Base-by-base conservation (phyloP, 2,888 invertebrate species). In the Hypselothyrea guttata region DNA sequence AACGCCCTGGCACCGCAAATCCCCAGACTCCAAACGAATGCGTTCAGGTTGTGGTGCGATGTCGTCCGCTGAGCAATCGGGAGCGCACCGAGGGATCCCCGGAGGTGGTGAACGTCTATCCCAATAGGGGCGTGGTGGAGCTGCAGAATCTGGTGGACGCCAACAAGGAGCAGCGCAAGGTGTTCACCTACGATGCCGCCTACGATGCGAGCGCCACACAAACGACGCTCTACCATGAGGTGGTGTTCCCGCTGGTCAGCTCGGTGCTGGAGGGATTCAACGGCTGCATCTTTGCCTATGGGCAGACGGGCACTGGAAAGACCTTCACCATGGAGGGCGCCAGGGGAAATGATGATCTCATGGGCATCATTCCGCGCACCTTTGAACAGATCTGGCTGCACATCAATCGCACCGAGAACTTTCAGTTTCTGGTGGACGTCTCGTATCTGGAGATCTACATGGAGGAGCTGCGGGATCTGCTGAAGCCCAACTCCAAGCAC, bases 221-320 rank as follows among this genome's bases (percentile, higher is more conserved):
- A 89, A 94, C 95, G 86, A 96, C 96, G 74, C 91, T 99, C 18
- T 99, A 99, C 91, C 97, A 98, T 89, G 98, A 99, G 90, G 97
- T 97, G 71, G 98, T 99, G 52, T 93, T 97, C 42, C 97, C 98
- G 0, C 91, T 99, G 81, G 97, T 99, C 15, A 94, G 97, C 68
- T 97, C 97, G 1, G 99, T 99, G 4, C 92, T 99, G 63, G 95
- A 97, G 87, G 99, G 99, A 1, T 99, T 98, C 91, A 99, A 99
- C 91, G 98, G 99, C 9, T 99, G 99, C 79, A 98, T 99, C 75
- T 99, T 99, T 91, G 99, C 99, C 0, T 99, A 99, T 90, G 99
- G 99, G 0, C 99, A 99, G 91, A 99, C 99, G 0, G 99, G 99
- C 63, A 98, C 99, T 0, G 99, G 98, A 5, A 93, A 93, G 86